A percentile compares a stretch with the other conserved stretches of the same genome.
Evolutionary conservation across 2,888 invertebrate genomes (phyloP).

Genomic region (Sinotaia quadrata): DNA sequence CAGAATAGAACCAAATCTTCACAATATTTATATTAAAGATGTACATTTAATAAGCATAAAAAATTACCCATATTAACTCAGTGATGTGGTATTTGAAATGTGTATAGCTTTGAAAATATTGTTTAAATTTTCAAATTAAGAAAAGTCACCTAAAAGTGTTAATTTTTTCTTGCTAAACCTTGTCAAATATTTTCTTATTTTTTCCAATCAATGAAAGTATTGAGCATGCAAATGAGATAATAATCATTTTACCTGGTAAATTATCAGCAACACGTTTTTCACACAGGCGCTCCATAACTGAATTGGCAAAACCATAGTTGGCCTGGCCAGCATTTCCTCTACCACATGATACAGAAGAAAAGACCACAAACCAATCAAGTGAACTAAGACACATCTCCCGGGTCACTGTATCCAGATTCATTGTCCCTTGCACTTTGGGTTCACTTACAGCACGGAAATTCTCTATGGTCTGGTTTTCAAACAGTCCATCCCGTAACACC

Average conservation of each 20-base stretch:
- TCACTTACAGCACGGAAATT: constrained; percentile 84
- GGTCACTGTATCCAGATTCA: constrained; percentile 85
- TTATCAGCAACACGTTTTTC: constrained; percentile 88
- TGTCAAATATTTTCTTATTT: no score
- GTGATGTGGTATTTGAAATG: no score
- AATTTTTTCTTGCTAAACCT: no score
- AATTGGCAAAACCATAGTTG: constrained; percentile 98
- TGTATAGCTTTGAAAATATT: no score
- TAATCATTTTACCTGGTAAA: constrained; percentile 78
- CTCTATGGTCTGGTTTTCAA: constrained; percentile 87
- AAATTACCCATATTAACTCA: no score
- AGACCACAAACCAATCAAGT: constrained; percentile 92
- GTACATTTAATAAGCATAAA: no score
- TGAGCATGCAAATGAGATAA: not conserved
- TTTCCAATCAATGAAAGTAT: no score
- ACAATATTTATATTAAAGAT: not conserved
- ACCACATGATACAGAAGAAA: constrained; percentile 97
- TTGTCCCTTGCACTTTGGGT: constrained; percentile 90
- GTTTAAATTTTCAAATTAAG: no score
- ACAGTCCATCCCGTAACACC: constrained; percentile 88
- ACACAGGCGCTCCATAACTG: constrained; percentile 95
- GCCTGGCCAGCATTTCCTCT: constrained; percentile 96
- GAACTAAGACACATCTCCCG: constrained; percentile 82
- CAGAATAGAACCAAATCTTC: not conserved
- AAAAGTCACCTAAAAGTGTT: no score